A percentile compares a stretch with the other conserved stretches of the same genome.
phyloP scores from a whole-genome alignment of 64 coral and sea anemone genomes.

The Dendrophyllia cribrosa region DNA sequence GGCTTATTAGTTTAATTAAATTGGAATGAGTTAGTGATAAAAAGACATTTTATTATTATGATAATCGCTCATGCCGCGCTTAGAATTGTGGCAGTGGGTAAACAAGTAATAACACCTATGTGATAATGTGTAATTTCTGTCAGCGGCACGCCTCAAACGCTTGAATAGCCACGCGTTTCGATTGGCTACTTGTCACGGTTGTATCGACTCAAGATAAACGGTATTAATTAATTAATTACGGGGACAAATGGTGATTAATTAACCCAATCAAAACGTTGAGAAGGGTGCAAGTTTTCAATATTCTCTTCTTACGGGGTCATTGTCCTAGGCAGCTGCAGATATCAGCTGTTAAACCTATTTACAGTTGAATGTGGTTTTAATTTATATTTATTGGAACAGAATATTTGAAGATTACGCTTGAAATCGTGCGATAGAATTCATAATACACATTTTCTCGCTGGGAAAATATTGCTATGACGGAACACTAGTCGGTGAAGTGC shows the following conservation, averaged over 20 bases:
- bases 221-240: constrained; percentile 99
- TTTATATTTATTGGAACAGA: constrained; percentile 80
- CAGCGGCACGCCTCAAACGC: constrained; percentile 67
- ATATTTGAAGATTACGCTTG: constrained; percentile 73
- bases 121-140: constrained; percentile 87
- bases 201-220: constrained; percentile 98
- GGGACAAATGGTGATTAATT: constrained; percentile 98
- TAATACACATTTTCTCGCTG: constrained; percentile 54
- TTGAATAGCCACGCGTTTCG: constrained; percentile 35
- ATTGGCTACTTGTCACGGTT: constrained; percentile 70
- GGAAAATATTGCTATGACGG: constrained; percentile 59
- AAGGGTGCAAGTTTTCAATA: constrained; percentile 88
- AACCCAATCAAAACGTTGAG: constrained; percentile 98
- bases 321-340: constrained; percentile 80
- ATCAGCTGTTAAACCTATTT: constrained; percentile 89
- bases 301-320: constrained; percentile 75
- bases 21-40: constrained; percentile 84
- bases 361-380: constrained; percentile 91
- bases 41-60: constrained; percentile 85
- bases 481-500: constrained; percentile 54
- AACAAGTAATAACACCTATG: constrained; percentile 81
- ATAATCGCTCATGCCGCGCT: constrained; percentile 62
- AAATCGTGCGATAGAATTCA: constrained; percentile 84
- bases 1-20: constrained; percentile 91
- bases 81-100: constrained; percentile 80